Evolutionary conservation across 2,888 invertebrate species (phyloP).

Genomic region (Apamea sordens): DNA sequence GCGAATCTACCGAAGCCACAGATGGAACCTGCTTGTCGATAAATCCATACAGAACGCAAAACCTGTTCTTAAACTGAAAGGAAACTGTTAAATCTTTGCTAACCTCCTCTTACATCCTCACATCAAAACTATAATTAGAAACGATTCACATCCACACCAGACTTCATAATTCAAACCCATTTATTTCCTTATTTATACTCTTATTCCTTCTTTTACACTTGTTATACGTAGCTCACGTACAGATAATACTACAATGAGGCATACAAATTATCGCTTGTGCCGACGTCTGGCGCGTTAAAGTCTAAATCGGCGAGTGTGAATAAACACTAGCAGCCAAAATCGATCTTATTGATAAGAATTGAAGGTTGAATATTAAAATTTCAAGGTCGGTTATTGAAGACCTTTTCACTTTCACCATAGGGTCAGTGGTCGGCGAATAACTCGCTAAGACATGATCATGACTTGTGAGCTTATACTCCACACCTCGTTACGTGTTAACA

Average conservation of each 20-base stretch:
- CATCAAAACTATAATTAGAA: slow-evolving; percentile 78
- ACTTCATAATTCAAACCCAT: slow-evolving; percentile 81
- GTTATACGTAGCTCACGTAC: slow-evolving; percentile 87
- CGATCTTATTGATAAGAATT: slow-evolving; percentile 53
- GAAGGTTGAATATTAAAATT: slow-evolving; percentile 68
- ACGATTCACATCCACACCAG: slow-evolving; percentile 74
- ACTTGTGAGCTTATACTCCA: slow-evolving; percentile 89
- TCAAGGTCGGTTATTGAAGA: slow-evolving; percentile 63
- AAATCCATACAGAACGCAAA: slow-evolving; percentile 60
- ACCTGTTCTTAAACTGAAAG: slow-evolving; percentile 59
- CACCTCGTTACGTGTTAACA: slow-evolving; percentile 91
- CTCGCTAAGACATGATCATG: slow-evolving; percentile 90
- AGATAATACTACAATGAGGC: slow-evolving; percentile 89
- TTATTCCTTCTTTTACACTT: slow-evolving; percentile 83
- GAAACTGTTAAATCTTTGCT: slow-evolving; percentile 62
- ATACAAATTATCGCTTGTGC: slow-evolving; percentile 89
- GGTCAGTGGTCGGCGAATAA: slow-evolving; percentile 90
- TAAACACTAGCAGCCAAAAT: slow-evolving; percentile 53
- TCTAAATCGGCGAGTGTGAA: slow-evolving; percentile 76
- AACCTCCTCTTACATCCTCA: slow-evolving; percentile 62
- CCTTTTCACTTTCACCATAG: slow-evolving; percentile 76
- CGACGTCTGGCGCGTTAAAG: slow-evolving; percentile 80
- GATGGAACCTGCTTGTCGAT: slow-evolving; percentile 55
- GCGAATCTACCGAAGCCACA: slow-evolving; percentile 43
- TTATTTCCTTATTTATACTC: slow-evolving; percentile 84